Percentiles rank a stretch among this genome's conserved stretches.
phyloP scores from a whole-genome alignment of 2,888 invertebrate species.

The Seira sanloemensis region DNA sequence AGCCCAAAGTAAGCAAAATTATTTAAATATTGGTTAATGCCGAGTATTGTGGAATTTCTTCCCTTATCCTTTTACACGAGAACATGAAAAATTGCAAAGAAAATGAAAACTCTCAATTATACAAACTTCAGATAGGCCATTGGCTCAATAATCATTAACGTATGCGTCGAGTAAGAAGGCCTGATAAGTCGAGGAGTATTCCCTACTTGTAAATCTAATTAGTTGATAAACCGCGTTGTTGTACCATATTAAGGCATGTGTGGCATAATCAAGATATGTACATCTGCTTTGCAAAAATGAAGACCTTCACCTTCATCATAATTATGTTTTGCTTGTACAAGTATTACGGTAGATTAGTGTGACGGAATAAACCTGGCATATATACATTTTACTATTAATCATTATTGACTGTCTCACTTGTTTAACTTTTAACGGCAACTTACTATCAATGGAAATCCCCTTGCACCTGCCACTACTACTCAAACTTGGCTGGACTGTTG shows the following conservation, averaged over 20 bases:
- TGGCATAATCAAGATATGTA: neutral
- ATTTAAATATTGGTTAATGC: neutral
- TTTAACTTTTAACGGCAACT: neutral
- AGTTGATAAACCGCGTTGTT: neutral
- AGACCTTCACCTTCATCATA: neutral
- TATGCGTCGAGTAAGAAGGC: neutral
- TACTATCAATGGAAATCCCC: neutral
- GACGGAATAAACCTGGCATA: neutral
- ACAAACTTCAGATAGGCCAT: neutral
- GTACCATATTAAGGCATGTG: neutral
- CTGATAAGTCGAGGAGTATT: neutral
- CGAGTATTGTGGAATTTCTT: neutral
- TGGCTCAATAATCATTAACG: neutral
- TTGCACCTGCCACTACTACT: neutral
- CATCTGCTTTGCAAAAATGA: neutral
- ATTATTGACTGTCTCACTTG: neutral
- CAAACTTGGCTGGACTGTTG: neutral
- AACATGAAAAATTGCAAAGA: neutral
- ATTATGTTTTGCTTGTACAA: no score
- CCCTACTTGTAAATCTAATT: neutral
- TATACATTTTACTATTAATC: neutral
- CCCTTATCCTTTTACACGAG: neutral
- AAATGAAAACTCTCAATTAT: neutral
- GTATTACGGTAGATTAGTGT: no score
- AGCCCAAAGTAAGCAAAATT: slow-evolving; percentile 1